Conservation (phyloP, 2,113 vertebrate species). For the Corydoras sp. region DNA sequence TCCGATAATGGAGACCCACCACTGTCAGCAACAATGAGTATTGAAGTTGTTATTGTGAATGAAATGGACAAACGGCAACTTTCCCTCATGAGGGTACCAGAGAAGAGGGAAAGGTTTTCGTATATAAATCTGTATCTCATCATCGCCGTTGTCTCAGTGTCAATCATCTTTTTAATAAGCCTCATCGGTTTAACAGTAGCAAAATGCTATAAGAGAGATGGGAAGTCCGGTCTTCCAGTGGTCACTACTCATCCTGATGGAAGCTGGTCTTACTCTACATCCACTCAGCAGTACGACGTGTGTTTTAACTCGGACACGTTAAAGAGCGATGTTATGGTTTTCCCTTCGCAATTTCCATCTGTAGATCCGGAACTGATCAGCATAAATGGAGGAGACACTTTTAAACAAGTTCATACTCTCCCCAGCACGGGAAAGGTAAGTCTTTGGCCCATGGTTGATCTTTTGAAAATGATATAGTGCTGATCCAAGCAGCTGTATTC, state of each 20-base stretch:
- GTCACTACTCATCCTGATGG: no score
- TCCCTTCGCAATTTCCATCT: constrained; percentile 26
- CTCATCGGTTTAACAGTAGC: no score
- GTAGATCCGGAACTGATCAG: constrained; percentile 43
- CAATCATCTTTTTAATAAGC: no score
- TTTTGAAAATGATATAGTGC: background rate
- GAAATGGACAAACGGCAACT: constrained; percentile 60
- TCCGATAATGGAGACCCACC: constrained; percentile 66
- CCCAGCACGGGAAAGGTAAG: constrained; percentile 17
- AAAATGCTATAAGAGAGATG: no score
- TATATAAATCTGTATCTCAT: constrained; percentile 67
- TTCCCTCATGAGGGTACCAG: constrained; percentile 59
- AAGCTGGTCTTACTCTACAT: constrained; percentile 36
- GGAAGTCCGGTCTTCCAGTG: no score
- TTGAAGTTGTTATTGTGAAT: constrained; percentile 67
- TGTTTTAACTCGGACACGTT: constrained; percentile 6
- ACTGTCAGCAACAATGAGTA: constrained; percentile 61
- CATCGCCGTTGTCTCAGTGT: constrained; percentile 58
- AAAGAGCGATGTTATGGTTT: constrained; percentile 1
- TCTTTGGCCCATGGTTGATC: constrained; percentile 29
- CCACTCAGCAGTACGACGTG: constrained; percentile 24
- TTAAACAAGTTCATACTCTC: constrained; percentile 31
- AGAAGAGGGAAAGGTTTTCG: constrained; percentile 50
- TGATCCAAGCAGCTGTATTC: no score
- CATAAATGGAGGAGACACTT: constrained; percentile 39